Conservation (phyloP, 2,888 invertebrate species). For the Opisthograptis luteolata region DNA sequence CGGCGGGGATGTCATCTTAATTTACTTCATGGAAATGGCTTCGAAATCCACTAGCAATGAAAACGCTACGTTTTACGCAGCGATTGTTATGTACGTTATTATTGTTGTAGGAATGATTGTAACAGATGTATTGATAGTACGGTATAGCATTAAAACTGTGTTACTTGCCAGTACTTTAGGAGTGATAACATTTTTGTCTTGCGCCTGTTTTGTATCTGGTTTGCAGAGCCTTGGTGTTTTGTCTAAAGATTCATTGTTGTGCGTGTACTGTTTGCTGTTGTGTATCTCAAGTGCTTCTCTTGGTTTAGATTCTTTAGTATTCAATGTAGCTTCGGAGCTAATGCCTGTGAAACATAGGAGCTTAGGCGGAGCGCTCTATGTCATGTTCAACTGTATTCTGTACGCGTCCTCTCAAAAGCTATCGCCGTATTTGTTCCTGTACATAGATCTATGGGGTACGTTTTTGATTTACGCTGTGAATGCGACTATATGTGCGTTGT, state of each 20-base stretch:
- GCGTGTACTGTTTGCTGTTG: neutral
- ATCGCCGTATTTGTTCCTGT: neutral
- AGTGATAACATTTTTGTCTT: neutral
- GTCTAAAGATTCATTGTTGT: neutral
- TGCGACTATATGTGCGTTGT: neutral
- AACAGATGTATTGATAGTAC: neutral
- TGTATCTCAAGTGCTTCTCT: neutral
- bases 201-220: neutral
- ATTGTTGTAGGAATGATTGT: neutral
- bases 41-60: neutral
- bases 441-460: neutral
- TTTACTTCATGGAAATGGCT: neutral
- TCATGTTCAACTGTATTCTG: neutral
- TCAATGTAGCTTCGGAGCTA: constrained; percentile 4
- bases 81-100: neutral
- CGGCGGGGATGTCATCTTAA: neutral
- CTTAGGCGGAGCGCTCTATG: constrained; percentile 9
- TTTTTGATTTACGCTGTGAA: neutral
- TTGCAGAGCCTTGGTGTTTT: neutral
- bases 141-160: neutral
- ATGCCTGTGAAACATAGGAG: constrained; percentile 33
- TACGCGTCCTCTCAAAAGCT: neutral
- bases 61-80: neutral
- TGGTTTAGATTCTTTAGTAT: neutral
- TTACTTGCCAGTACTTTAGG: neutral